phyloP scores from a whole-genome alignment of 1,140 invertebrate genomes.

The Nilaparvata lugens region DNA sequence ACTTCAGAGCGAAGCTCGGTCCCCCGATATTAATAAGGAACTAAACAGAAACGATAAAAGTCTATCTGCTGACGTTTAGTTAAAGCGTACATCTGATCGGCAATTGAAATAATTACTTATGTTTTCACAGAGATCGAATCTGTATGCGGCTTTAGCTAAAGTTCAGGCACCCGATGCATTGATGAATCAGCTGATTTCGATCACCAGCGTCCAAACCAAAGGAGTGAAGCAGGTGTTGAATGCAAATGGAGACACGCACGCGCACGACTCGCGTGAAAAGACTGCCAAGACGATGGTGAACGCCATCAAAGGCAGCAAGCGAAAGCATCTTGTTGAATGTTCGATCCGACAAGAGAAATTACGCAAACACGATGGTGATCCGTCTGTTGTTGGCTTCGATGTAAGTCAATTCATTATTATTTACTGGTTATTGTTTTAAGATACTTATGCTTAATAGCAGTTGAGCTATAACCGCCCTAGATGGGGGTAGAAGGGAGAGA shows the following conservation, averaged over 20 bases:
- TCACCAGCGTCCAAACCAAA: constrained; percentile 74
- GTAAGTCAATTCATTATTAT: constrained; percentile 29
- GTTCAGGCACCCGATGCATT: constrained; percentile 69
- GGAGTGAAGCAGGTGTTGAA: constrained; percentile 55
- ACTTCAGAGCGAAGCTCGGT: no score
- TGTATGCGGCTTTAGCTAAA: constrained; percentile 67
- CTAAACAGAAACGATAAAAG: no score
- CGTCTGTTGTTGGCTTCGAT: constrained; percentile 58
- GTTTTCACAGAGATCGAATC: constrained; percentile 52
- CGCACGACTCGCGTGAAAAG: no score
- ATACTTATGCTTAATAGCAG: no score
- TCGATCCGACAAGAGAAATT: constrained; percentile 33
- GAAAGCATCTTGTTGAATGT: constrained; percentile 38
- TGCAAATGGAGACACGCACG: no score
- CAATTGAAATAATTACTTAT: no score
- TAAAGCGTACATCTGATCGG: no score
- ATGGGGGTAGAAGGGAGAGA: no score
- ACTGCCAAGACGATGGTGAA: constrained; percentile 7
- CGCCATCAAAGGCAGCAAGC: constrained; percentile 28
- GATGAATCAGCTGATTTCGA: constrained; percentile 62
- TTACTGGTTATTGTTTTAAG: no score
- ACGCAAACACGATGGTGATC: constrained; percentile 41
- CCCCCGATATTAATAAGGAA: no score
- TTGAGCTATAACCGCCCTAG: no score
- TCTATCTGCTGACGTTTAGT: no score